These are phyloP conservation scores for Orcinus orca DNA, from an alignment of 2,113 vertebrate species.

Conservation along the genomic window DNA sequence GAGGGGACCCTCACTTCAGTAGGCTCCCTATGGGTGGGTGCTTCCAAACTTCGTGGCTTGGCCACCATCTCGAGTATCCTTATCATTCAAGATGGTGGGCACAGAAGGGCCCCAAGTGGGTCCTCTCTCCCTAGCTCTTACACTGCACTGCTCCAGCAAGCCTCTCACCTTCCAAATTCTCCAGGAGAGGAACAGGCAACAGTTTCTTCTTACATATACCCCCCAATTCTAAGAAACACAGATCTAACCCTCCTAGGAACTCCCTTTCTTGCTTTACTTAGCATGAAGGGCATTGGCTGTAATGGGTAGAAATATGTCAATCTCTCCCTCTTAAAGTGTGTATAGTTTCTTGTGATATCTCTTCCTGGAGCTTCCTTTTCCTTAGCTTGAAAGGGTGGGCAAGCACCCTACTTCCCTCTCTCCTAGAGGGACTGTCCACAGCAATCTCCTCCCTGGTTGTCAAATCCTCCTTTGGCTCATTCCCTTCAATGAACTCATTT, in stretches of 20 bases:
- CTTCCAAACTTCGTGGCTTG: not conserved
- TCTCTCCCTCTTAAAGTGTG: not conserved
- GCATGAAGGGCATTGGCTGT: rapidly evolving
- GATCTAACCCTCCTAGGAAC: not conserved
- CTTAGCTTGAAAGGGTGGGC: not conserved
- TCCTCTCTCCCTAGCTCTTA: not conserved
- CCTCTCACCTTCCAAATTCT: not conserved
- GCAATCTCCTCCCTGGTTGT: not conserved
- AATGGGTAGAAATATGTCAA: not conserved
- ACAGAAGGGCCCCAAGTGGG: rapidly evolving
- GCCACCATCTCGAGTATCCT: not conserved
- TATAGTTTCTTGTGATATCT: not conserved
- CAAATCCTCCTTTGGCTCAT: not conserved
- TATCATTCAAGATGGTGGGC: not conserved
- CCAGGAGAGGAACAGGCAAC: not conserved
- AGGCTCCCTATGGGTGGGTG: not conserved
- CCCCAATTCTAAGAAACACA: not conserved
- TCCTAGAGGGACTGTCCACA: not conserved
- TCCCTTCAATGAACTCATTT: not conserved
- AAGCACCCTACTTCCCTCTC: not conserved
- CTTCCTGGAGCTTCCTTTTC: not conserved
- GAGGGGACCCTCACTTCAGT: rapidly evolving
- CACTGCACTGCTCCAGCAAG: rapidly evolving
- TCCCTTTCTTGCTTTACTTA: rapidly evolving
- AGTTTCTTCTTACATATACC: not conserved